A percentile compares a stretch with the other conserved stretches of the same genome.
Evolutionary conservation across 1,140 invertebrate species (phyloP).

Genomic region (Ladona fulva): DNA sequence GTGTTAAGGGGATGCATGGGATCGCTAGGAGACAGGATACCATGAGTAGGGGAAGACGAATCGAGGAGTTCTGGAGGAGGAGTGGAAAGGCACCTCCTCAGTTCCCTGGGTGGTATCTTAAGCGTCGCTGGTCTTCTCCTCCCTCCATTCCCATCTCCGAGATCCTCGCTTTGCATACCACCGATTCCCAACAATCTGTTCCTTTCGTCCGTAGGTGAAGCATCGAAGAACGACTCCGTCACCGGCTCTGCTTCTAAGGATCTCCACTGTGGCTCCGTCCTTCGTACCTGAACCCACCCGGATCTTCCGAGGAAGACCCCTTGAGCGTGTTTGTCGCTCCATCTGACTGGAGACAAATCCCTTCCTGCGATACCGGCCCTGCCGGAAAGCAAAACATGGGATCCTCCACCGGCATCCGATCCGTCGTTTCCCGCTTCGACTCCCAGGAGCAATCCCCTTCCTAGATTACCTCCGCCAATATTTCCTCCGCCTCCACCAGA

Average conservation of each 20-base stretch:
- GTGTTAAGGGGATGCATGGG: conserved; percentile 44
- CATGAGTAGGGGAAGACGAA: conserved; percentile 33
- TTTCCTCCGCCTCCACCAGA: not conserved
- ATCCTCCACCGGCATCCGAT: not conserved
- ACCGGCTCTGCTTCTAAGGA: conserved; percentile 45
- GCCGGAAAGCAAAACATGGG: not conserved
- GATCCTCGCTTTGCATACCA: conserved; percentile 23
- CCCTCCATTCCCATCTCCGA: conserved; percentile 14
- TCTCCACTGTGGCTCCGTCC: conserved; percentile 49
- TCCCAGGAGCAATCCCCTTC: not conserved
- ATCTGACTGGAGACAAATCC: conserved; percentile 48
- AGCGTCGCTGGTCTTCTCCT: conserved; percentile 6
- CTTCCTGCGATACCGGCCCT: conserved; percentile 32
- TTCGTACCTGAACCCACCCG: conserved; percentile 31
- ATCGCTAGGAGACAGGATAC: conserved; percentile 35
- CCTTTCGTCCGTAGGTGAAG: conserved; percentile 12
- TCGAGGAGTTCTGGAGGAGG: conserved; percentile 31
- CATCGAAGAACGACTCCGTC: conserved; percentile 31
- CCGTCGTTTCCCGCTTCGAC: not conserved
- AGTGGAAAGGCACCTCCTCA: not conserved
- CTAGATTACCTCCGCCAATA: conserved; percentile 10
- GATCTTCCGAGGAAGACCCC: conserved; percentile 47
- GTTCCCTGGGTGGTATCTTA: conserved; percentile 1
- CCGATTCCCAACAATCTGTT: not conserved
- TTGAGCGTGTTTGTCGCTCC: conserved; percentile 50